These are phyloP conservation scores for Mesocentrotus franciscanus DNA, from an alignment of 53 echinoderm and acorn worm species.

Conservation along the genomic window DNA sequence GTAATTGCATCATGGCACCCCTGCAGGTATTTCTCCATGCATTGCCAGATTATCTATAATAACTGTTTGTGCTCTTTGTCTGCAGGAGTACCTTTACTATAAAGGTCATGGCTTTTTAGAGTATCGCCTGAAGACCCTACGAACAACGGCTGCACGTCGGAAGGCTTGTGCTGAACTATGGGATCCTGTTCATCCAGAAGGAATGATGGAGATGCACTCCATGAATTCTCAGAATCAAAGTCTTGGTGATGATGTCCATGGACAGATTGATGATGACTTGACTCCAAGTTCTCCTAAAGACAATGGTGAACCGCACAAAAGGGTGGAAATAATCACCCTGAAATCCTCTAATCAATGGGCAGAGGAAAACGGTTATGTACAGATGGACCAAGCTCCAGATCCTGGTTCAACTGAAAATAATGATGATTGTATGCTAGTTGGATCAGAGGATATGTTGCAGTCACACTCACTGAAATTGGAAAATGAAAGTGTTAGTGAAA, in stretches of 20 bases:
- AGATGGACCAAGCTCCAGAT: background rate
- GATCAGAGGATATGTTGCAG: background rate
- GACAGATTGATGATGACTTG: background rate
- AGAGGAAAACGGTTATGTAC: background rate
- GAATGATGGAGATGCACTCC: background rate
- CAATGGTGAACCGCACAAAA: background rate
- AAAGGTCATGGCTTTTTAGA: conserved; percentile 2
- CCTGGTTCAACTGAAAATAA: background rate
- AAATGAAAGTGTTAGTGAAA: too few relatives aligned
- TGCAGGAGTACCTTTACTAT: conserved; percentile 1
- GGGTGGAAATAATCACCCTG: background rate
- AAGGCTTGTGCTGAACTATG: background rate
- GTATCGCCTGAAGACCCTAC: background rate
- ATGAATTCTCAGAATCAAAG: background rate
- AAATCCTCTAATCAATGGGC: background rate
- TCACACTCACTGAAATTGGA: background rate
- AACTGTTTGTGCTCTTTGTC: background rate
- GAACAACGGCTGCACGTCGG: conserved; percentile 14
- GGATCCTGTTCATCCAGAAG: background rate
- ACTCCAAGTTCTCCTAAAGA: background rate
- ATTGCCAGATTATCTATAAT: background rate
- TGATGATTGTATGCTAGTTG: background rate
- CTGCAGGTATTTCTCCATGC: background rate
- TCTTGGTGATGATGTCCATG: background rate
- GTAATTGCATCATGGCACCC: too few relatives aligned